Base-by-base conservation (phyloP, 2,888 invertebrate genomes). In the Drosophila subquinaria region DNA sequence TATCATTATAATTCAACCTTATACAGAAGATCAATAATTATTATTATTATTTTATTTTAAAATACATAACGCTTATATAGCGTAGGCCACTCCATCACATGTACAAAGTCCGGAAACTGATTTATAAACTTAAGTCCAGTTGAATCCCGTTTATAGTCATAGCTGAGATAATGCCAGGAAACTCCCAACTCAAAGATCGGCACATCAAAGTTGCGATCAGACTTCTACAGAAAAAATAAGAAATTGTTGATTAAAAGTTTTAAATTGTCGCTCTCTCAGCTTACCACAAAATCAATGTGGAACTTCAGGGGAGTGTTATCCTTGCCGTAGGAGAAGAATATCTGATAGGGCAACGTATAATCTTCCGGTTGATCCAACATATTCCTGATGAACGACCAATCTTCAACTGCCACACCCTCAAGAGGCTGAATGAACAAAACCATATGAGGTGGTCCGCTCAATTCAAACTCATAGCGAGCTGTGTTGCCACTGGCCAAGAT, bases 21-120 rank as follows among this genome's bases (percentile, higher is more conserved):
- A 9, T 42, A 42, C 0, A 35, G 13, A 5, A 36, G 36, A 36
- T 13, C 5, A 4, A 13, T 36, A 2, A 1, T 20, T 43, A 11
- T 2, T 43, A 20, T 43, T 20, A 20, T 43, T 20, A 20, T 11
- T 13, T 38, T 23, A 38, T 45, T 40, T 67, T 89, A 91, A 63
- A 88, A 90, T 60, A 92, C 70, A 70, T 86, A 92, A 48, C 91
- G 85, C 76, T 93, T 91, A 76, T 94, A 94, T 11, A 93, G 90
- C 36, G 94, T 93, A 13, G 94, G 92, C 93, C 94, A 94, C 57
- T 94, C 93, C 79, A 93, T 93, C 8, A 93, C 91, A 86, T 93
- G 93, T 0, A 94, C 92, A 93, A 94, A 95, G n/a, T 93, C 86
- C 0, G 94, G 95, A 82, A 94, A 94, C 69, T 92, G 90, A 6